These are phyloP conservation scores for Nycticryphes semicollaris DNA, from an alignment of 2,113 vertebrate genomes.

Conservation along the genomic window DNA sequence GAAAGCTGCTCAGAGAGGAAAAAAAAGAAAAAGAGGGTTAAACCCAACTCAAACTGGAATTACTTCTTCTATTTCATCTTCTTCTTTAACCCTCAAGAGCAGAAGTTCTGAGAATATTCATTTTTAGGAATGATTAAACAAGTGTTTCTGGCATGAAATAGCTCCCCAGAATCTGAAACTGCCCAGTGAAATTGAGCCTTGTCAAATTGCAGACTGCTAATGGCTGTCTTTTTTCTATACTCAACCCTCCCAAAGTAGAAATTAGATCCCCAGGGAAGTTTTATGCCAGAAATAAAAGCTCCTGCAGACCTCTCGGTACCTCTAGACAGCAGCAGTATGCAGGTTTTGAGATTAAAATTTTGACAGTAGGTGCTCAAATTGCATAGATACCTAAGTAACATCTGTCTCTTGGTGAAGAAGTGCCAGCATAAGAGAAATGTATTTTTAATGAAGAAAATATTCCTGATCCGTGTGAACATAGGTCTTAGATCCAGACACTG, in stretches of 20 bases:
- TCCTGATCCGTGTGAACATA: not conserved
- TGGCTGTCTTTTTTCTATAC: not conserved
- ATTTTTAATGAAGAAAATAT: constrained; percentile 1
- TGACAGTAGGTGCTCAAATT: not conserved
- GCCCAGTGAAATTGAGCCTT: not conserved
- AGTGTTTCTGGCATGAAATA: not conserved
- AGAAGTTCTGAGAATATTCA: not conserved
- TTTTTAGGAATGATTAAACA: not conserved
- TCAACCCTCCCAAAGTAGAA: not conserved
- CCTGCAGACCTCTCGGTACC: not conserved
- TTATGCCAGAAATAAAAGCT: not conserved
- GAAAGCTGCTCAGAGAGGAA: not conserved
- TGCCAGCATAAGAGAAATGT: not conserved
- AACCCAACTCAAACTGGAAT: not conserved
- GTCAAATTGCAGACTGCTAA: not conserved
- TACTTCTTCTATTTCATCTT: not conserved
- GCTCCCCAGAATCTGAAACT: not conserved
- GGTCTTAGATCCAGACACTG: not conserved
- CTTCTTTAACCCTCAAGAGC: not conserved
- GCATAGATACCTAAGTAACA: not conserved
- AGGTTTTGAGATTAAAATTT: not conserved
- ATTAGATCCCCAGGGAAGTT: not conserved
- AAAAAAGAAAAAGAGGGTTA: not conserved
- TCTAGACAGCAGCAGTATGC: not conserved
- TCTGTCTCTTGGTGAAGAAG: not conserved